Conservation (phyloP, 2,888 invertebrate genomes). For the Hirtodrosophila cameraria region DNA sequence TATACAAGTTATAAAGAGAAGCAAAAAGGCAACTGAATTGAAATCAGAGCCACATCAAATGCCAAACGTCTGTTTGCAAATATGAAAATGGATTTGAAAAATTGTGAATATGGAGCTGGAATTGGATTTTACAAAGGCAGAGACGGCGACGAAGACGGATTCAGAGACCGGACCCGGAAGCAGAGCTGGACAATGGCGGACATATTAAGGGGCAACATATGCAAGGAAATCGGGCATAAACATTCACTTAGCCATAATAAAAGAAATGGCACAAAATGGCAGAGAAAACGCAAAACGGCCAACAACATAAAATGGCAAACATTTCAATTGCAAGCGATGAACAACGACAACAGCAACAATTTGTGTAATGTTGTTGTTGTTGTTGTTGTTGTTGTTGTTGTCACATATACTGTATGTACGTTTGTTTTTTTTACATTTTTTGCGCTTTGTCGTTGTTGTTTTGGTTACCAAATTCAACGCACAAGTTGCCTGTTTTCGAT, state of each 20-base stretch:
- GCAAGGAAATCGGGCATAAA: constrained; percentile 55
- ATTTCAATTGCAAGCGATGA: constrained; percentile 49
- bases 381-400: no score
- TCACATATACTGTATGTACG: no score
- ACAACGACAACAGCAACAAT: constrained; percentile 10
- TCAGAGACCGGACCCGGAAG: no score
- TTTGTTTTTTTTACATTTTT: no score
- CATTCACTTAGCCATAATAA: constrained; percentile 68
- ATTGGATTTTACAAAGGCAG: not conserved
- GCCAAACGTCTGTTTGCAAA: constrained; percentile 49
- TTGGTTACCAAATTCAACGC: constrained; percentile 44
- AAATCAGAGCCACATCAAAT: constrained; percentile 62
- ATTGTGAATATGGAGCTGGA: constrained; percentile 27
- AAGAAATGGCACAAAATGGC: constrained; percentile 52
- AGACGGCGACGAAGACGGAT: not conserved
- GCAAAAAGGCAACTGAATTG: constrained; percentile 51
- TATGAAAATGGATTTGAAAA: constrained; percentile 54
- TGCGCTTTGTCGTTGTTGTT: constrained; percentile 26
- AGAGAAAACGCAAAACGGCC: constrained; percentile 29
- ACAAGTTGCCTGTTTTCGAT: constrained; percentile 51
- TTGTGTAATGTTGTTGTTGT: constrained; percentile 27
- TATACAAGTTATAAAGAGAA: not conserved
- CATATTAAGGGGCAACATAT: constrained; percentile 27
- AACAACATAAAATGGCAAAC: constrained; percentile 50
- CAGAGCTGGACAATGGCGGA: constrained; percentile 20